Evolutionary conservation across 2,888 invertebrate species (phyloP), one percentile per base, ranked within the genome.

Genomic region (Lycophotia porphyrea): DNA sequence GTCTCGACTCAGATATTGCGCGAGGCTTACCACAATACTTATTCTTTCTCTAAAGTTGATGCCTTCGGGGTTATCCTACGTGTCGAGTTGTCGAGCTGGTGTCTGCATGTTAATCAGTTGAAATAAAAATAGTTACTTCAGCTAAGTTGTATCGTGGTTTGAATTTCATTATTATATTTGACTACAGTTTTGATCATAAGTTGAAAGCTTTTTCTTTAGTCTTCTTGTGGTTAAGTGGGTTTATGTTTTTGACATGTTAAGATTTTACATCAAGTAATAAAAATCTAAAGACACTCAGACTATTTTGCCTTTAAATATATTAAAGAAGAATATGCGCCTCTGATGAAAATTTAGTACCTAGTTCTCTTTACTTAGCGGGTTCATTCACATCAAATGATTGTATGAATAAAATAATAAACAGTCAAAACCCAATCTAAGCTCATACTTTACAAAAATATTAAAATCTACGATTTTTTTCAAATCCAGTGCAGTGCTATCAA

Each of bases 91-190:
- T 47, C 21, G 66, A 58, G 84, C 58, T 49, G 36, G 27, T 60
- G 76, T 76, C 76, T 83, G 80, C 80, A 84, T 80, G 34, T 39
- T 77, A 84, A 82, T 71, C 44, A 76, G 60, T 47, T 66, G 52
- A 60, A 79, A 75, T 69, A 42, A 82, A 66, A 4, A 44, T 24
- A 18, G 24, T 70, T 31, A 39, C 44, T 71, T 73, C 44, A 27
- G 11, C n/a, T 36, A 15, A 27, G 34, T 63, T 52, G n/a, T n/a
- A 49, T 58, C 13, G n/a, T 18, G 27, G 18, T 65, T 11, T 55
- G 44, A 31, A 36, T 39, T 68, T 60, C 27, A 36, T 60, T n/a
- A 63, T 39, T 42, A 42, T 44, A 42, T 69, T 42, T 18, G 18
- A 39, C 11, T 58, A 24, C 0, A 61, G 5, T 24, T 34, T 60